A percentile compares a stretch with the other conserved stretches of the same genome.
Evolutionary conservation across 2,888 invertebrate species (phyloP).

Genomic region (Lydus trimaculatus): DNA sequence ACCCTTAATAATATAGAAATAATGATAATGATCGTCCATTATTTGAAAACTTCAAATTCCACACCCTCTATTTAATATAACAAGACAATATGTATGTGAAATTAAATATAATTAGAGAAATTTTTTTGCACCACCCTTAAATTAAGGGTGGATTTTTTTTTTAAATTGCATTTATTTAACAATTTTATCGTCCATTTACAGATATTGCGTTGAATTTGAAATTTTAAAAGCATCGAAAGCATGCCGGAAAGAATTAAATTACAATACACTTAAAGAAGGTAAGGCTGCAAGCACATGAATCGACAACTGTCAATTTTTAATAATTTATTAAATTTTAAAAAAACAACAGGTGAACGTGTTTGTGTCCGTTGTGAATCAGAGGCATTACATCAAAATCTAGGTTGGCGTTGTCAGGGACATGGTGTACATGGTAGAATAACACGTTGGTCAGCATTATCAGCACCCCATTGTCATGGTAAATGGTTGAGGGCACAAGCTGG

Average conservation of each 20-base stretch:
- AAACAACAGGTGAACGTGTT: slow-evolving; percentile 71
- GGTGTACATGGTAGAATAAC: slow-evolving; percentile 79
- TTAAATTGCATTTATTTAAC: too few relatives aligned
- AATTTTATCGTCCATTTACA: slow-evolving; percentile 60
- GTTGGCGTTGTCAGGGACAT: slow-evolving; percentile 86
- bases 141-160: too few relatives aligned
- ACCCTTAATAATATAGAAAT: neutral
- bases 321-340: neutral
- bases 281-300: neutral
- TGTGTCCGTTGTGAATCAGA: slow-evolving; percentile 85
- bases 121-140: too few relatives aligned
- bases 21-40: neutral
- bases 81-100: neutral
- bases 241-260: slow-evolving; percentile 77
- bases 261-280: slow-evolving; percentile 80
- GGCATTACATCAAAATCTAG: slow-evolving; percentile 76
- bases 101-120: neutral
- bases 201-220: slow-evolving; percentile 87
- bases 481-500: slow-evolving; percentile 70
- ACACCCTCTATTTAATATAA: neutral
- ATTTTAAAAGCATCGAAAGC: slow-evolving; percentile 83
- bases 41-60: neutral
- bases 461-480: slow-evolving; percentile 89
- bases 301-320: neutral
- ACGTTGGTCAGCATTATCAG: slow-evolving; percentile 83